A percentile compares a stretch with the other conserved stretches of the same genome.
Evolutionary conservation across 2,113 vertebrate species (phyloP).

Genomic region (Silurus glanis): DNA sequence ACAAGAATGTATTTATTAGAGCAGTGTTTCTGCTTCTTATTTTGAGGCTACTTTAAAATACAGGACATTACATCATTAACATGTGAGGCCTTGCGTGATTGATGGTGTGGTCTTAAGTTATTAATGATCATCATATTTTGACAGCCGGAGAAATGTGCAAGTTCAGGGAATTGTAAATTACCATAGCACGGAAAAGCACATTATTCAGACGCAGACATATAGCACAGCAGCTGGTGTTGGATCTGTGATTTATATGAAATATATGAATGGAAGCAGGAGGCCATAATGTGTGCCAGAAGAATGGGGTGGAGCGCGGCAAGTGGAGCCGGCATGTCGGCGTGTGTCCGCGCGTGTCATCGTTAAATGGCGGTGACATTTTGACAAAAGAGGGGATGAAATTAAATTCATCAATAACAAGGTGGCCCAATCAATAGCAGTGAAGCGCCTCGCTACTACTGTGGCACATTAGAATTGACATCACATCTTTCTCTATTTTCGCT

Average conservation of each 20-base stretch:
- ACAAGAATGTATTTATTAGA: not conserved
- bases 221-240: conserved; percentile 28
- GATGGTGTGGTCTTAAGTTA: conserved; percentile 37
- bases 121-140: conserved; percentile 40
- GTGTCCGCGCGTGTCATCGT: conserved; percentile 58
- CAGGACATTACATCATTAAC: conserved; percentile 30
- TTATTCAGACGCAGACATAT: conserved; percentile 44
- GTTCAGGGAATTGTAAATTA: conserved; percentile 49
- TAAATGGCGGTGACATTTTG: conserved; percentile 75
- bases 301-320: not conserved
- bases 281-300: conserved; percentile 56
- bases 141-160: conserved; percentile 48
- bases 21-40: not conserved
- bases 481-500: conserved; percentile 46
- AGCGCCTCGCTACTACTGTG: conserved; percentile 28
- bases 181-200: conserved; percentile 36
- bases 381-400: conserved; percentile 76
- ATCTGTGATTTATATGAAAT: conserved; percentile 50
- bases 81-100: conserved; percentile 30
- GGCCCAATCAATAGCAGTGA: conserved; percentile 69
- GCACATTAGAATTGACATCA: conserved; percentile 56
- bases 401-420: conserved; percentile 77
- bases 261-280: conserved; percentile 28
- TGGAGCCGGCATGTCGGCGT: conserved; percentile 21
- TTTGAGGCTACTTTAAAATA: conserved; percentile 24